Base-by-base conservation (phyloP, 2,888 invertebrate genomes). In the Seladonia tumulorum region DNA sequence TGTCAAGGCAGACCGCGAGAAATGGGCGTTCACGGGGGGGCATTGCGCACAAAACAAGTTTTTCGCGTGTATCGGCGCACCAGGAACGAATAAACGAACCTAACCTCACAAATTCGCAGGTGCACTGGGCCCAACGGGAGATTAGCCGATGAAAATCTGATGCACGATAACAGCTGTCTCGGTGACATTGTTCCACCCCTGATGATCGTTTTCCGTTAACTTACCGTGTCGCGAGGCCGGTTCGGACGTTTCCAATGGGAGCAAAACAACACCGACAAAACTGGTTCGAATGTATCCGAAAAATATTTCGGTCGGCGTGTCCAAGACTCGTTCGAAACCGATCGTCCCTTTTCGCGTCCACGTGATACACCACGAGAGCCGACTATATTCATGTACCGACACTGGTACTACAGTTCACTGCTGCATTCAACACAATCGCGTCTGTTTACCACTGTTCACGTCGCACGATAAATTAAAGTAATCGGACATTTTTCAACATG, bases 21-120 rank as follows among this genome's bases (percentile, higher is more conserved):
- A 94, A 94, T 94, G 94, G 94, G 94, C 94, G 94, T 94, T 94
- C 93, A 94, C 94, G 92, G 89, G 91, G 63, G 82, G 86, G 90
- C 85, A 90, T 91, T 93, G 93, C 93, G 93, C 93, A 90, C 88
- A 82, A 89, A 90, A 90, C 90, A 88, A 90, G 89, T 90, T 92
- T 93, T 92, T 92, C 89, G 91, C 86, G 82, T 88, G 88, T 82
- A 88, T 86, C 89, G 90, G 91, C 91, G 92, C 93, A 91, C 87
- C 72, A 79, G 81, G 80, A 88, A 74, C 83, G 82, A 82, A 80
- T 63, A 74, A 75, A 72, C 66, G 80, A 71, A 92, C 93, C 92
- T 94, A 94, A 94, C 94, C 94, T 94, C 93, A 87, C 88, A 75
- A 76, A 83, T 76, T 53, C 68, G 63, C 87, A 86, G 83, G 87